Percentiles rank a stretch among this genome's conserved stretches.
phyloP scores from a whole-genome alignment of 2,888 invertebrate species.

The Sinotaia quadrata region DNA sequence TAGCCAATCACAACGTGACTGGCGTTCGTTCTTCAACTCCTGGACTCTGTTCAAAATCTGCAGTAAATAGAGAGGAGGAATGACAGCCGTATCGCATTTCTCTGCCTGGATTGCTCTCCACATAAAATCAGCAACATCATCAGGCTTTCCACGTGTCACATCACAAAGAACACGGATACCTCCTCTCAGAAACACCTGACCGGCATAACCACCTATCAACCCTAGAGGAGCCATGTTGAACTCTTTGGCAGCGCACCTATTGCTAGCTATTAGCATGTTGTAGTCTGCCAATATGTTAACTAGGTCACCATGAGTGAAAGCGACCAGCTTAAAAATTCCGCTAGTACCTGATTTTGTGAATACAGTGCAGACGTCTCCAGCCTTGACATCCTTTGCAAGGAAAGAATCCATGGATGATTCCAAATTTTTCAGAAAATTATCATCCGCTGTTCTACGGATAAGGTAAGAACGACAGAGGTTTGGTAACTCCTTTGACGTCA shows the following conservation, averaged over 20 bases:
- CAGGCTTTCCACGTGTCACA: not conserved
- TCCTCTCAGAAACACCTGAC: constrained; percentile 1
- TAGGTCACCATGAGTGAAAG: constrained; percentile 4
- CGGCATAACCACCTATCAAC: constrained; percentile 15
- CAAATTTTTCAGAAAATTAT: constrained; percentile 1
- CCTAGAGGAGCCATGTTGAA: constrained; percentile 18
- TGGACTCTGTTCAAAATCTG: not conserved
- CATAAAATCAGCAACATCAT: constrained; percentile 4
- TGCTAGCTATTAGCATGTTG: not conserved
- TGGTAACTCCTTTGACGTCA: not conserved
- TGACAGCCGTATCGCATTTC: not conserved
- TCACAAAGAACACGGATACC: constrained; percentile 8
- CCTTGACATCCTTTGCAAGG: not conserved
- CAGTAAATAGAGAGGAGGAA: not conserved
- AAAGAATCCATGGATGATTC: not conserved
- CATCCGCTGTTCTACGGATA: not conserved
- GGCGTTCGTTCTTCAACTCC: not conserved
- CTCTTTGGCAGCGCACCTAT: not conserved
- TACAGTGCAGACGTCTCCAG: constrained; percentile 5
- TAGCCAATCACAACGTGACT: not conserved
- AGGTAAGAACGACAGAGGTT: not conserved
- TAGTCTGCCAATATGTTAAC: not conserved
- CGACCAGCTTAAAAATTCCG: constrained; percentile 24
- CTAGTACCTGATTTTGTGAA: constrained; percentile 11
- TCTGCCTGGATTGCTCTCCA: constrained; percentile 9